Evolutionary conservation across 2,113 vertebrate genomes (phyloP).

Genomic region (Ellobius talpinus): DNA sequence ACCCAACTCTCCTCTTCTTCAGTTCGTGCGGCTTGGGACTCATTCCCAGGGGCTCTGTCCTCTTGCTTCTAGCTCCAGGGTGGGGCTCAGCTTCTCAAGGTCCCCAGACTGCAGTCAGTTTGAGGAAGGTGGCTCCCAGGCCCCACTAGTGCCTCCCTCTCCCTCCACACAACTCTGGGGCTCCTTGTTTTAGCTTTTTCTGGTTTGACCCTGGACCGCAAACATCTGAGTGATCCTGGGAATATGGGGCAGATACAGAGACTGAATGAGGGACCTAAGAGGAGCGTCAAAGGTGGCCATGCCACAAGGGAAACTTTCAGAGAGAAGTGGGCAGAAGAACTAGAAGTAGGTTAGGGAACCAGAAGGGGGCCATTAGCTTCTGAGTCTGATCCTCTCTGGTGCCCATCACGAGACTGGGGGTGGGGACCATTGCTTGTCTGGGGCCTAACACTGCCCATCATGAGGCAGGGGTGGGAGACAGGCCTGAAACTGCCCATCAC

Average conservation of each 20-base stretch:
- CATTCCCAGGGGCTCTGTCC: accelerated
- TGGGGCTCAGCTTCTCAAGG: accelerated
- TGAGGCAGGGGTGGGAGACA: neutral
- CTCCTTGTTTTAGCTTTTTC: neutral
- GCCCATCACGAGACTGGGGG: accelerated
- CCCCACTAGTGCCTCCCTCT: accelerated
- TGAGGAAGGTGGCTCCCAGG: accelerated
- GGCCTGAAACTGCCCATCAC: neutral
- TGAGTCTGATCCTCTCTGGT: neutral
- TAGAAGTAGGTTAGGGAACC: slow-evolving; percentile 41
- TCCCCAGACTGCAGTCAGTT: neutral
- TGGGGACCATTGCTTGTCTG: neutral
- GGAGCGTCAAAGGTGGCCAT: accelerated
- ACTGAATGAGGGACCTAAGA: neutral
- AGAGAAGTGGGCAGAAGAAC: slow-evolving; percentile 41
- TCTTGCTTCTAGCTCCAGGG: accelerated
- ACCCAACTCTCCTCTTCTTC: neutral
- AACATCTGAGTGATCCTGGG: neutral
- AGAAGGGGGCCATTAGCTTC: neutral
- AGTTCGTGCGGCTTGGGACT: accelerated
- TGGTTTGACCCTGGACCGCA: accelerated
- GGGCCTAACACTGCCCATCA: neutral
- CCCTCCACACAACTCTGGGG: neutral
- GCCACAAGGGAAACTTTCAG: accelerated
- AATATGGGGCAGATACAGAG: accelerated